Evolutionary conservation across 2,797 vertebrate genomes (phyloP), one percentile per base, ranked within the genome.

Genomic region (Cottoperca gobio): DNA sequence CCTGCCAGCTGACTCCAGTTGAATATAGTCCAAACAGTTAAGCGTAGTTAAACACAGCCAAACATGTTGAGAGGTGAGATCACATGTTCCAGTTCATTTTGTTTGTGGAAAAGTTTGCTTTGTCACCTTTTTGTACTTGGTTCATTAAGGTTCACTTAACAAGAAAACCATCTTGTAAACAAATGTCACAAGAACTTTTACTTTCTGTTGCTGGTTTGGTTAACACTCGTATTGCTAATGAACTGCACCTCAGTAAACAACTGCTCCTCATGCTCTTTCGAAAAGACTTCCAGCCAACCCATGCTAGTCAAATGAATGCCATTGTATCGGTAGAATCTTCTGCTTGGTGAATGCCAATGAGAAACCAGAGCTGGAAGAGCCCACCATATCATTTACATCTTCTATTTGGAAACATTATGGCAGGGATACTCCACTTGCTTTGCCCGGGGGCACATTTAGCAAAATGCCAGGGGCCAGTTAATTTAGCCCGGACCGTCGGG

Each of bases 1-100:
- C 2, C 68, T 80, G 73, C 72, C 79, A 90, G 83, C 70, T 84
- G 83, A 91, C 71, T 89, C 31, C 58, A 84, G 73, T 70, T 92
- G 84, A 87, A 84, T 24, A 0, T 33, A 19, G 65, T 89, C 86
- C 86, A 88, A 85, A 87, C 69, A 64, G 76, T 91, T 81, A 61
- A 82, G 78, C 74, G 16, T 52, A 46, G 74, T 87, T 82, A 66
- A 85, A 79, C 75, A 60, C 31, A 78, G 76, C 70, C 82, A 80
- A 86, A 78, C 73, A 80, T 65, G 64, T 71, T 76, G 78, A 84
- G 76, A 76, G 62, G 63, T 87, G 72, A 82, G 73, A 77, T 88
- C 84, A 86, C 64, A 69, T 46, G 42, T 62, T 73, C 73, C 74
- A 59, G n/a, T 42, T 70, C 58, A 70, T 69, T 82, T 77, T 72